Base-by-base conservation (phyloP, 2,888 invertebrate species). In the Oconnorella tubifera region DNA sequence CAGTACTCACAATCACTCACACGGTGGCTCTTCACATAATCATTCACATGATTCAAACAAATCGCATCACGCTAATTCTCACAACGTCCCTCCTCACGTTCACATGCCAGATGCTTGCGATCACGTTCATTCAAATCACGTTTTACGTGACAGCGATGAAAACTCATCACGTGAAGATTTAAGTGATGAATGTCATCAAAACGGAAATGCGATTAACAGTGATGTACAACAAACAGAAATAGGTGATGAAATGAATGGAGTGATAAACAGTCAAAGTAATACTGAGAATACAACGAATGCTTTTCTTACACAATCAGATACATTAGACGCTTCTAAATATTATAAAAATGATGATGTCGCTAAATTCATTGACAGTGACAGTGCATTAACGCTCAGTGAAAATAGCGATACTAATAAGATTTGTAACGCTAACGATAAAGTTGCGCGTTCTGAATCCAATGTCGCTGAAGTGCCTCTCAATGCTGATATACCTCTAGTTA, bases 1-100 rank as follows among this genome's bases (percentile, higher is more conserved):
- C 25, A 65, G 48, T 25, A 33, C 33, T 23, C 71, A 71, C 56
- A 66, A 62, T 28, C 70, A 68, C 55, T 62, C 68, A 40, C 68
- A 69, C 51, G 64, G 64, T 31, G 59, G 49, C 31, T n/a, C 28
- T 50, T 10, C 25, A 33, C 49, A 60, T 4, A 14, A 25, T 50
- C 60, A 60, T 31, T 29, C 29, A 29, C 50, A 48, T 29, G n/a
- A n/a, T n/a, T n/a, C n/a, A n/a, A n/a, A n/a, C n/a, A n/a, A n/a
- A n/a, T 4, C 27, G 28, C 23, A 40, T 23, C 19, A 27, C 40
- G 33, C 14, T 32, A 10, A 33, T 25, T 33, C 29, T 25, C 33
- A 33, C 19, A 27, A 4, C n/a, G 56, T n/a, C 27, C n/a, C 3
- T 27, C 10, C 10, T n/a, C 27, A 28, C 3, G n/a, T n/a, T n/a